Conservation (phyloP, 1,140 invertebrate genomes). For the Heliconius hermathena region DNA sequence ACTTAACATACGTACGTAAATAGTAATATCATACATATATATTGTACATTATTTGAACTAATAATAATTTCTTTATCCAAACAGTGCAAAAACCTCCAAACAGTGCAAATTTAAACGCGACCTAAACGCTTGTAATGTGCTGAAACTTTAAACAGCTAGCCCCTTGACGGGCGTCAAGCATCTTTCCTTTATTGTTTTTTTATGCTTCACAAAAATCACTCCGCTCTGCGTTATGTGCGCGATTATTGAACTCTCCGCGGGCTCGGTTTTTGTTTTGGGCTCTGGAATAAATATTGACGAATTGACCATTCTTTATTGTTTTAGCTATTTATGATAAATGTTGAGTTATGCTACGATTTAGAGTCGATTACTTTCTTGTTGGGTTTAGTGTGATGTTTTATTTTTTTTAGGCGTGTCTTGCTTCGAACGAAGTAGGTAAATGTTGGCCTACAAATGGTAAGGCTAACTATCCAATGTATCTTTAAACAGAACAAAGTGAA, state of each 20-base stretch:
- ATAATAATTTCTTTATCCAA: no score
- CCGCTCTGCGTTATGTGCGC: constrained; percentile 43
- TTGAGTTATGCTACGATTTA: background rate
- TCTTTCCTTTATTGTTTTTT: constrained; percentile 71
- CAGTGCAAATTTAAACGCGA: constrained; percentile 1
- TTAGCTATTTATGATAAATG: background rate
- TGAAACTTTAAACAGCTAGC: constrained; percentile 14
- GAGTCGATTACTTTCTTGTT: background rate
- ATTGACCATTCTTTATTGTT: constrained; percentile 15
- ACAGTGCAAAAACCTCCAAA: background rate
- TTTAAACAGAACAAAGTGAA: no score
- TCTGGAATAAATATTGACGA: constrained; percentile 42
- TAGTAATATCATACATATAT: background rate
- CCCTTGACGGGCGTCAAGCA: constrained; percentile 47
- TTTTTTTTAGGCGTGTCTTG: no score
- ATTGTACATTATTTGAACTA: no score
- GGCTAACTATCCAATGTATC: no score
- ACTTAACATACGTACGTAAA: background rate
- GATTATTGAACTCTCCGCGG: constrained; percentile 38
- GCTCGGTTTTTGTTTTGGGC: constrained; percentile 24
- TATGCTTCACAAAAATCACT: constrained; percentile 51
- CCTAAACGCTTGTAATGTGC: constrained; percentile 15
- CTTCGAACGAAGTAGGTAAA: no score
- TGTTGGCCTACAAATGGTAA: no score
- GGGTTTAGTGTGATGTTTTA: background rate